Evolutionary conservation across 2,888 invertebrate species (phyloP).

Genomic region (Polymixis flavicincta): DNA sequence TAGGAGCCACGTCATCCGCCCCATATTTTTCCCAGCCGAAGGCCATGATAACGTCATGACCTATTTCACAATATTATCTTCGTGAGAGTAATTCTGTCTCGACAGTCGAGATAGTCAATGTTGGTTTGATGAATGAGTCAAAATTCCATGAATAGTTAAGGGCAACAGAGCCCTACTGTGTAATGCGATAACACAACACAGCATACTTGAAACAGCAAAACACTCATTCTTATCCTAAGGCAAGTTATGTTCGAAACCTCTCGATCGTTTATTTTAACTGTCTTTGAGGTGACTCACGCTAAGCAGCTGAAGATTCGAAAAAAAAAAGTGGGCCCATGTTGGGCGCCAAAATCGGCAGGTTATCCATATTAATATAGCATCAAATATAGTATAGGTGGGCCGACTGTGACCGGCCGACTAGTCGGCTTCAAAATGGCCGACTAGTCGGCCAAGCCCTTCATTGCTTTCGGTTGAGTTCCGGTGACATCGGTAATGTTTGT

Average conservation of each 20-base stretch:
- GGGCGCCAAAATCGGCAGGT: constrained; percentile 39
- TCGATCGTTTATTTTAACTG: not conserved
- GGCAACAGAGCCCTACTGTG: constrained; percentile 21
- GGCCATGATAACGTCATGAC: constrained; percentile 26
- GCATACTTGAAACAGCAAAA: constrained; percentile 14
- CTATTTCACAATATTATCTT: constrained; percentile 55
- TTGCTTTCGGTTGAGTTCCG: no score
- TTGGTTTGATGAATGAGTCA: constrained; percentile 33
- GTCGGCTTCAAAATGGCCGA: no score
- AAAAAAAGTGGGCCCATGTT: constrained; percentile 35
- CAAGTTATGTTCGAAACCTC: not conserved
- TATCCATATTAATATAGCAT: not conserved
- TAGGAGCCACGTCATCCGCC: not conserved
- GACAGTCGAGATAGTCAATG: constrained; percentile 37
- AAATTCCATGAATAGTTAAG: constrained; percentile 27
- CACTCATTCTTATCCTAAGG: not conserved
- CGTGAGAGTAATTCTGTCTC: constrained; percentile 19
- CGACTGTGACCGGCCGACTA: no score
- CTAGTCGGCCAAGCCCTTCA: no score
- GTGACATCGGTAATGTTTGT: no score
- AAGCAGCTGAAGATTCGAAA: not conserved
- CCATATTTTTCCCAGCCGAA: not conserved
- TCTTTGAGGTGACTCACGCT: not conserved
- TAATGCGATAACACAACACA: constrained; percentile 27
- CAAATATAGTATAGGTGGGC: no score